Percentiles rank a stretch among this genome's conserved stretches.
Evolutionary conservation across 2,888 invertebrate species (phyloP).

Genomic region (Acholoe squamosa): DNA sequence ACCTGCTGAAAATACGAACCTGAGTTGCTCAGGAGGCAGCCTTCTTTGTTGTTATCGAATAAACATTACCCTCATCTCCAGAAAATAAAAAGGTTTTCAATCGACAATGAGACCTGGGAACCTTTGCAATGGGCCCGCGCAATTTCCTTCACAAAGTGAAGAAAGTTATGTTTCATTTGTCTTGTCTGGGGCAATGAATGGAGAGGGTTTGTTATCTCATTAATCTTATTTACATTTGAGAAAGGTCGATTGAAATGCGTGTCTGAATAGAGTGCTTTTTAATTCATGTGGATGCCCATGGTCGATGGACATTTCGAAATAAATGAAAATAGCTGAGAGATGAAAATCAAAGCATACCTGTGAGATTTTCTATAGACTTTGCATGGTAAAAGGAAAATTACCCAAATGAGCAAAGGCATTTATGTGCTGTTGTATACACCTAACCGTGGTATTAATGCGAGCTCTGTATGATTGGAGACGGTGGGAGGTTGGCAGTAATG

Average conservation of each 20-base stretch:
- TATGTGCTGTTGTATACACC: no score
- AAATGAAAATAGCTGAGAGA: no score
- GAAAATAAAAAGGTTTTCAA: neutral
- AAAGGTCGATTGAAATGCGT: neutral
- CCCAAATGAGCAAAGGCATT: no score
- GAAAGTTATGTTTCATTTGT: slow-evolving; percentile 22
- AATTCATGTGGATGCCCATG: no score
- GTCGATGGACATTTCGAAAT: no score
- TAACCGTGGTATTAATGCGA: no score
- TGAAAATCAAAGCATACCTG: no score
- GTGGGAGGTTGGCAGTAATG: neutral
- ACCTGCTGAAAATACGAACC: neutral
- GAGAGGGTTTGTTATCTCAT: neutral
- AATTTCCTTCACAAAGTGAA: neutral
- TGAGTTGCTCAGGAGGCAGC: neutral
- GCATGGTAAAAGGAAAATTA: no score
- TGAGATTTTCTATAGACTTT: no score
- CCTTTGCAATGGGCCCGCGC: neutral
- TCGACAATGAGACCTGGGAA: neutral
- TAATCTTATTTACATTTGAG: slow-evolving; percentile 9
- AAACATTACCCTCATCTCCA: neutral
- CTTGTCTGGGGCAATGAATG: neutral
- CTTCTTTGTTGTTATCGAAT: neutral
- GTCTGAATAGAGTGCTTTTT: no score
- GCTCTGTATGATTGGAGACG: neutral